phyloP scores from a whole-genome alignment of 2,888 invertebrate genomes.

The Athetis lepigone region DNA sequence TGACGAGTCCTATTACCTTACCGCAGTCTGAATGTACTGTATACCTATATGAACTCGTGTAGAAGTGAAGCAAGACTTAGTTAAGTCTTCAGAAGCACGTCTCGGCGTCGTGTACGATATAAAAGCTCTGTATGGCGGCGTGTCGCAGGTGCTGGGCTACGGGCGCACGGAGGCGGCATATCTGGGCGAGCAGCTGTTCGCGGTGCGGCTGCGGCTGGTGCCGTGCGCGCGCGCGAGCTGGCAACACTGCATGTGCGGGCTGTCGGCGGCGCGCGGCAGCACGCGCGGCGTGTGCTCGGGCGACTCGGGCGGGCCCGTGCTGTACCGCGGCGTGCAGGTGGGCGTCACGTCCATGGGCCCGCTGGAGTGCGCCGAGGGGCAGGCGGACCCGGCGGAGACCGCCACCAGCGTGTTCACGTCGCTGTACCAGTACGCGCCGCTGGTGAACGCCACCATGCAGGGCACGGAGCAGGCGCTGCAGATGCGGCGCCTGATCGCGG shows the following conservation, averaged over 20 bases:
- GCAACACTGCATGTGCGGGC: background rate
- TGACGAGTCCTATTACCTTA: conserved; percentile 50
- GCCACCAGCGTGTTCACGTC: conserved; percentile 83
- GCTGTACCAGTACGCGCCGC: conserved; percentile 74
- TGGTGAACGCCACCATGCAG: conserved; percentile 78
- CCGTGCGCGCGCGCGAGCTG: conserved; percentile 74
- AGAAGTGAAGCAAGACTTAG: too few relatives aligned
- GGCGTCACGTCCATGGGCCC: conserved; percentile 84
- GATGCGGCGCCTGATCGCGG: conserved; percentile 63
- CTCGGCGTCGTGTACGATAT: background rate
- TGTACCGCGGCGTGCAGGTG: conserved; percentile 65
- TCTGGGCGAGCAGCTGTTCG: background rate
- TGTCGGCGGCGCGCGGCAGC: conserved; percentile 45
- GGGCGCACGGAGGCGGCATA: conserved; percentile 56
- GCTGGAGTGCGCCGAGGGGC: conserved; percentile 69
- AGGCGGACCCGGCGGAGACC: conserved; percentile 48
- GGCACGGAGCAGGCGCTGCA: conserved; percentile 71
- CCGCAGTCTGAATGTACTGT: too few relatives aligned
- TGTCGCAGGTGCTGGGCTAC: conserved; percentile 79
- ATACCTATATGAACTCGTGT: too few relatives aligned
- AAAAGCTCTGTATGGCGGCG: background rate
- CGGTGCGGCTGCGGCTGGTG: conserved; percentile 74
- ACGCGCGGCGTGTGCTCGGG: conserved; percentile 82
- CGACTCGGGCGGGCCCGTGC: conserved; percentile 83
- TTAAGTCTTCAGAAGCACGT: background rate